phyloP scores from a whole-genome alignment of 2,888 invertebrate genomes.

The Drosophila melanosoma region DNA sequence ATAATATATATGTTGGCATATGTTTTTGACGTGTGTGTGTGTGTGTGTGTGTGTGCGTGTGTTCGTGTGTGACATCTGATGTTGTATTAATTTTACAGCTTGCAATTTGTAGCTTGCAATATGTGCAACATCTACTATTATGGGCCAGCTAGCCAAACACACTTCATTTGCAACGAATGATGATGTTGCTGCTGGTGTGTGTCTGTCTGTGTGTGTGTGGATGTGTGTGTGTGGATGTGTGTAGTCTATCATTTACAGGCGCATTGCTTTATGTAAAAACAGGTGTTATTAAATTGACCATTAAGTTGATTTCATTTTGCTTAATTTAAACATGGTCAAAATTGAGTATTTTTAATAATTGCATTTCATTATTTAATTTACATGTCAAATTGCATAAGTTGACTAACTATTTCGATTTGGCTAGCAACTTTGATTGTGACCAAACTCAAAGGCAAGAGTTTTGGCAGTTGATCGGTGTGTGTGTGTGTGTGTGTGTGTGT shows the following conservation, averaged over 20 bases:
- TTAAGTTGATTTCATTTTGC: constrained; percentile 19
- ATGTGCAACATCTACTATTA: constrained; percentile 32
- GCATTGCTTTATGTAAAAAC: constrained; percentile 17
- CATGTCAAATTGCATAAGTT: not conserved
- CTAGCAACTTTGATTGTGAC: not conserved
- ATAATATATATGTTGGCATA: constrained; percentile 22
- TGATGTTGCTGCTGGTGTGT: not conserved
- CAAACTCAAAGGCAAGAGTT: not conserved
- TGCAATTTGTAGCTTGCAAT: constrained; percentile 56
- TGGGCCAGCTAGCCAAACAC: constrained; percentile 17
- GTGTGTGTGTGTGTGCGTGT: constrained; percentile 21
- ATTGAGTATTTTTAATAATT: constrained; percentile 9
- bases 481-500: too few species aligned
- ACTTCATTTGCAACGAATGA: constrained; percentile 5
- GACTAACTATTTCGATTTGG: not conserved
- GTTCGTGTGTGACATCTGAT: constrained; percentile 53
- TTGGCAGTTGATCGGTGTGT: not conserved
- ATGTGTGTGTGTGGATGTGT: not conserved
- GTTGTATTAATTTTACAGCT: constrained; percentile 76
- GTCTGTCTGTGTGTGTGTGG: not conserved
- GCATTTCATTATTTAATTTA: not conserved
- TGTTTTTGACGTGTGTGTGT: constrained; percentile 22
- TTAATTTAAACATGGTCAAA: not conserved
- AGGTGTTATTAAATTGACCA: constrained; percentile 19
- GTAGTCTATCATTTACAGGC: not conserved